Evolutionary conservation across 2,797 vertebrate species (phyloP), one percentile per base, ranked within the genome.

Genomic region (Amphiprion clarkii): DNA sequence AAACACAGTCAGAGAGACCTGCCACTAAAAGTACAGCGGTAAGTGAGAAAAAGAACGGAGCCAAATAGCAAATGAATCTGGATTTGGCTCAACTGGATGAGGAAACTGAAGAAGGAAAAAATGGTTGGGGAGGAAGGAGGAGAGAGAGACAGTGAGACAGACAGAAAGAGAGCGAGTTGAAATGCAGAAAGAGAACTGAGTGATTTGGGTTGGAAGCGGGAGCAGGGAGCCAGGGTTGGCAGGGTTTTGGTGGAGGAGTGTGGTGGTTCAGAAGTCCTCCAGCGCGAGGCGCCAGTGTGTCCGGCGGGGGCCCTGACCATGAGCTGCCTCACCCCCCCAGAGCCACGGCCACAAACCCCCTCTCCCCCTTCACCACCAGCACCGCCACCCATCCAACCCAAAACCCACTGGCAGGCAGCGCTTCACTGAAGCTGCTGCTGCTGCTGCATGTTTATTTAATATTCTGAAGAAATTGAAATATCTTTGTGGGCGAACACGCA

Each of bases 241-340:
- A 94, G 88, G 94, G 93, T 89, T 93, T 91, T 92, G 93, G 94
- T 94, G 95, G 95, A 96, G 94, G 93, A 94, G 94, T 96, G 96
- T 95, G 96, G 96, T 95, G 96, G 95, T 96, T 97, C 96, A 94
- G 96, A 96, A 96, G 96, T 95, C 95, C 96, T 96, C 95, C 94
- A 96, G 95, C 93, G 89, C 88, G 95, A 96, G 96, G 96, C 96
- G 96, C 96, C 96, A 95, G 91, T 94, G 94, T 95, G 96, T 95
- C 95, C 95, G 92, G 94, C 92, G 93, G 95, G 94, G 94, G 94
- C 94, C 92, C 94, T 95, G 95, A 95, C 95, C 95, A 95, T 94
- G 93, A 95, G 94, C 92, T 87, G 91, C 93, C 88, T 94, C 89
- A 92, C 94, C 95, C 94, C 90, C 94, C 94, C 89, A 83, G 93